Conservation (phyloP, 2,888 invertebrate species). For the Drosophila neotestacea region DNA sequence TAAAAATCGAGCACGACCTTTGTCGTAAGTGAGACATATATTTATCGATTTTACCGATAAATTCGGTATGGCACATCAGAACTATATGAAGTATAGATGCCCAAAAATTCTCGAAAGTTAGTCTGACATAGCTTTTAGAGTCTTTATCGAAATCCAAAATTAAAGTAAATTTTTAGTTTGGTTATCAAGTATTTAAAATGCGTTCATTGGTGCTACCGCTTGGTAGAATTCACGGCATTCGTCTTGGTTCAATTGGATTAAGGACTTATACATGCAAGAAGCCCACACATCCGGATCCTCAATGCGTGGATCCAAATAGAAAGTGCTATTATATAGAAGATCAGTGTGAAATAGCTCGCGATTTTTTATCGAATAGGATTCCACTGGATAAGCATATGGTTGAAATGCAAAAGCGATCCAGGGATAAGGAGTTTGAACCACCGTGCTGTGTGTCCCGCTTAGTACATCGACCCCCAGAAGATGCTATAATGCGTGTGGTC, state of each 20-base stretch:
- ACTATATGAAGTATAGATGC: background rate
- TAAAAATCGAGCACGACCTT: slow-evolving; percentile 5
- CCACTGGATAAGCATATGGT: slow-evolving; percentile 39
- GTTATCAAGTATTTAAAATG: slow-evolving; percentile 7
- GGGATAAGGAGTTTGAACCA: background rate
- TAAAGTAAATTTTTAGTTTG: slow-evolving; percentile 14
- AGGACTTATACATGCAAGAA: slow-evolving; percentile 10
- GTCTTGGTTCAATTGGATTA: background rate
- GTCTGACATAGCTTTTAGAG: background rate
- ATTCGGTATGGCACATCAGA: background rate
- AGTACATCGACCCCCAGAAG: slow-evolving; percentile 2
- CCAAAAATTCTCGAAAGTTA: background rate
- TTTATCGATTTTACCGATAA: background rate
- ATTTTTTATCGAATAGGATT: slow-evolving; percentile 12
- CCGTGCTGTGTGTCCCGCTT: slow-evolving; percentile 45
- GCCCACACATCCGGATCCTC: slow-evolving; percentile 13
- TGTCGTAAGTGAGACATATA: background rate
- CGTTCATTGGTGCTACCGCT: background rate
- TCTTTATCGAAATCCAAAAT: slow-evolving; percentile 22
- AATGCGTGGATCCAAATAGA: slow-evolving; percentile 20
- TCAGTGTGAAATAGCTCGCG: slow-evolving; percentile 19
- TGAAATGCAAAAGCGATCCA: slow-evolving; percentile 4
- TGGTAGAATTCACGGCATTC: background rate
- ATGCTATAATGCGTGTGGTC: background rate
- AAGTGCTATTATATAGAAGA: slow-evolving; percentile 23